Evolutionary conservation across 2,888 invertebrate genomes (phyloP).

Genomic region (Cryptocephalus moraei): DNA sequence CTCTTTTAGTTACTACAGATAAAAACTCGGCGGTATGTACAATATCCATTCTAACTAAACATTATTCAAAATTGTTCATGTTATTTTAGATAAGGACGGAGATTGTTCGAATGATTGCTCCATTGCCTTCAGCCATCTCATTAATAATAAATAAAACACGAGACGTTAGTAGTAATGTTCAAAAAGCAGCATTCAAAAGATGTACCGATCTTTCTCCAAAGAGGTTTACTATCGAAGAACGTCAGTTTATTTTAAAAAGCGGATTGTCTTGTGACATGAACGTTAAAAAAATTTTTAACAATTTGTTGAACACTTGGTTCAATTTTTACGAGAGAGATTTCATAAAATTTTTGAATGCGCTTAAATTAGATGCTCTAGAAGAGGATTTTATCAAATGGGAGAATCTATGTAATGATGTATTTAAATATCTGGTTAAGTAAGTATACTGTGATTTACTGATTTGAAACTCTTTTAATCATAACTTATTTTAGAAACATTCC

Average conservation of each 20-base stretch:
- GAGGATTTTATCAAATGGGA: conserved; percentile 51
- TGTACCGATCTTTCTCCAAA: conserved; percentile 20
- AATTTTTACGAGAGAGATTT: conserved; percentile 59
- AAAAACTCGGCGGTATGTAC: conserved; percentile 53
- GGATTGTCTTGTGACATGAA: conserved; percentile 53
- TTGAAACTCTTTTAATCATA: too few relatives aligned
- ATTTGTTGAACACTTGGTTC: conserved; percentile 66
- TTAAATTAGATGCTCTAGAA: conserved; percentile 60
- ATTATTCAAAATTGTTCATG: not conserved
- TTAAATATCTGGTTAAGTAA: conserved; percentile 46
- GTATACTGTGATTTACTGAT: conserved; percentile 1
- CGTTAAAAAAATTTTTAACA: conserved; percentile 40
- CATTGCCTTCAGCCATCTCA: conserved; percentile 13
- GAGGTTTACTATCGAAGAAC: conserved; percentile 51
- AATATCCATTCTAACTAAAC: not conserved
- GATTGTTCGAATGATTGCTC: conserved; percentile 20
- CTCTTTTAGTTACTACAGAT: conserved; percentile 55
- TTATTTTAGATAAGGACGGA: conserved; percentile 19
- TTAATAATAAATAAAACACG: conserved; percentile 51
- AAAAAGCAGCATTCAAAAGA: conserved; percentile 44
- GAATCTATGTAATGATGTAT: conserved; percentile 42
- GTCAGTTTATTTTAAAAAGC: conserved; percentile 49
- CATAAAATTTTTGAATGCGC: conserved; percentile 56
- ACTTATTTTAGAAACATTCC: conserved; percentile 28
- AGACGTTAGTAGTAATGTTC: conserved; percentile 68